These are phyloP conservation scores for Rhea americana DNA, from an alignment of 2,113 vertebrate species.

Conservation along the genomic window DNA sequence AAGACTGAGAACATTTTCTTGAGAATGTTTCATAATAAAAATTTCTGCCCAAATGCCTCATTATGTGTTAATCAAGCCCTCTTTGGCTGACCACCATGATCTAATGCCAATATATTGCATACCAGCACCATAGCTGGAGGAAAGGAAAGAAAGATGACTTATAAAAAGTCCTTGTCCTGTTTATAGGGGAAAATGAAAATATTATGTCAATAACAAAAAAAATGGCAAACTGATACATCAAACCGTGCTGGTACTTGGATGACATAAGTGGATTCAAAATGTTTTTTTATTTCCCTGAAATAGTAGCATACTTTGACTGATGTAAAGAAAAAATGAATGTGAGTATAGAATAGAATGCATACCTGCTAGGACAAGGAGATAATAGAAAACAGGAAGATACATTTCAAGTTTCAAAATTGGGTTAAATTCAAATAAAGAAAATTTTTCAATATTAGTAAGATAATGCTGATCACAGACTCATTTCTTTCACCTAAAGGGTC, in stretches of 20 bases:
- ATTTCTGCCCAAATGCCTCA: background rate
- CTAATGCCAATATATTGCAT: background rate
- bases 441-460: background rate
- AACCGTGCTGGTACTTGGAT: background rate
- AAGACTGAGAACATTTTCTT: too few species aligned
- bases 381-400: background rate
- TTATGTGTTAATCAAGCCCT: background rate
- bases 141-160: background rate
- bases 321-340: background rate
- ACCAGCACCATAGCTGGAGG: background rate
- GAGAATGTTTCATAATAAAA: too few species aligned
- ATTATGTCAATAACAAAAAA: background rate
- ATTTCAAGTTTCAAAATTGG: background rate
- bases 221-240: background rate
- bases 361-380: background rate
- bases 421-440: background rate
- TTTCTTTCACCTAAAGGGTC: background rate
- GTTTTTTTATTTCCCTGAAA: background rate
- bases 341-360: background rate
- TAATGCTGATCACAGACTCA: too few species aligned
- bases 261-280: background rate
- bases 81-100: background rate
- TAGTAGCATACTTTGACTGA: background rate
- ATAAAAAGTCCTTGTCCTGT: background rate
- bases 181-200: background rate